A percentile compares a stretch with the other conserved stretches of the same genome.
Evolutionary conservation across 2,113 vertebrate genomes (phyloP).

Genomic region (Otocyon megalotis): DNA sequence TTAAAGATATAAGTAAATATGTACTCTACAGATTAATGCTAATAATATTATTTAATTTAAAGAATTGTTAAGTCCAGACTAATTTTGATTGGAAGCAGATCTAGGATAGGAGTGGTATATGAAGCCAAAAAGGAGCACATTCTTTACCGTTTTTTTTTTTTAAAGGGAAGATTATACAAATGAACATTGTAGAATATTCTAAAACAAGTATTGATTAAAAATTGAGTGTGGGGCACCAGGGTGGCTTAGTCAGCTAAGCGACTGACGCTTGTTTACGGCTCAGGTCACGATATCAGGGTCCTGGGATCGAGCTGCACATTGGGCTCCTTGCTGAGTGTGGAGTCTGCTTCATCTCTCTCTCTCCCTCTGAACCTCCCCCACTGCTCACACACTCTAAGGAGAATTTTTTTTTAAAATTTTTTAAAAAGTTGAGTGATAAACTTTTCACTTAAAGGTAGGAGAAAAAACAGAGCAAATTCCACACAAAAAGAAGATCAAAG

Average conservation of each 20-base stretch:
- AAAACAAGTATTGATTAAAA: not conserved
- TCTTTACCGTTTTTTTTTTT: not conserved
- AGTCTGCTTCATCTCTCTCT: not conserved
- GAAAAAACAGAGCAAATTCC: not conserved
- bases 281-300: not conserved
- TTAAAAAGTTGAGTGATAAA: not conserved
- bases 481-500: not conserved
- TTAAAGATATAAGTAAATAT: constrained; percentile 28
- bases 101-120: not conserved
- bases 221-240: not conserved
- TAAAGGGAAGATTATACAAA: not conserved
- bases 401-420: not conserved
- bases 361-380: not conserved
- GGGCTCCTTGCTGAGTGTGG: not conserved
- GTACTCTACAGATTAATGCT: not conserved
- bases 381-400: not conserved
- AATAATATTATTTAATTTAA: not conserved
- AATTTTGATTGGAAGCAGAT: not conserved
- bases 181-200: not conserved
- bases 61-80: not conserved
- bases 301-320: not conserved
- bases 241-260: not conserved
- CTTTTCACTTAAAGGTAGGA: not conserved
- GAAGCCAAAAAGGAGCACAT: not conserved
- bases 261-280: not conserved